Evolutionary conservation across 2,888 invertebrate species (phyloP).

Genomic region (Apoda limacodes): DNA sequence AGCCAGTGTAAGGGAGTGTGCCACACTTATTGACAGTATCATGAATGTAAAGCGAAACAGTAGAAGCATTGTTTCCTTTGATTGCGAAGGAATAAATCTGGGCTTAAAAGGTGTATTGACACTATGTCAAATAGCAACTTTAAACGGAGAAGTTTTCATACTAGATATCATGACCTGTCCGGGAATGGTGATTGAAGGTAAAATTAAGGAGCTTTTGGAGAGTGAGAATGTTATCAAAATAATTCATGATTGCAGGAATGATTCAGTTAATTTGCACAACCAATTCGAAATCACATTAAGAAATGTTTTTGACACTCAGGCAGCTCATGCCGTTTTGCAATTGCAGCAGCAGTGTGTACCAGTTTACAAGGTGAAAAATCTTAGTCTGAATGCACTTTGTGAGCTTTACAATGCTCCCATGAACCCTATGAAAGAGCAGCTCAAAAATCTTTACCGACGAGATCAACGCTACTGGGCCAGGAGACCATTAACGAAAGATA

Average conservation of each 20-base stretch:
- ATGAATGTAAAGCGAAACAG: constrained; percentile 67
- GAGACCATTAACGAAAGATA: constrained; percentile 88
- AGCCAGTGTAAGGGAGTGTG: constrained; percentile 81
- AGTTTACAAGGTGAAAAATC: constrained; percentile 94
- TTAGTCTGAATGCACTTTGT: constrained; percentile 91
- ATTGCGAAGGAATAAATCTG: constrained; percentile 94
- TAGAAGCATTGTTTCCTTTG: constrained; percentile 81
- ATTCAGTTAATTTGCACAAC: constrained; percentile 86
- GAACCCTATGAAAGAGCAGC: constrained; percentile 92
- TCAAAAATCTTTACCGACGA: constrained; percentile 85
- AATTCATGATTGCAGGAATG: constrained; percentile 93
- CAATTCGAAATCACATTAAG: constrained; percentile 87
- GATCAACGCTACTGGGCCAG: constrained; percentile 93
- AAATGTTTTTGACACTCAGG: constrained; percentile 93
- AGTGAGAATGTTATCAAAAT: constrained; percentile 87
- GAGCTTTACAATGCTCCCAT: constrained; percentile 88
- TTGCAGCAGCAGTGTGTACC: constrained; percentile 91
- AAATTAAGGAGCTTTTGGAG: constrained; percentile 84
- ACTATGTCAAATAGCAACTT: constrained; percentile 86
- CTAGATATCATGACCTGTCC: constrained; percentile 91
- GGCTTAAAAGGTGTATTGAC: constrained; percentile 91
- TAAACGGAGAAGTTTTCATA: constrained; percentile 85
- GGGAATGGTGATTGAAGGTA: constrained; percentile 80
- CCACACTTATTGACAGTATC: constrained; percentile 80
- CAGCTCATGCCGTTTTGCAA: constrained; percentile 92